phyloP scores from a whole-genome alignment of 1,140 invertebrate species.

The Musca domestica region DNA sequence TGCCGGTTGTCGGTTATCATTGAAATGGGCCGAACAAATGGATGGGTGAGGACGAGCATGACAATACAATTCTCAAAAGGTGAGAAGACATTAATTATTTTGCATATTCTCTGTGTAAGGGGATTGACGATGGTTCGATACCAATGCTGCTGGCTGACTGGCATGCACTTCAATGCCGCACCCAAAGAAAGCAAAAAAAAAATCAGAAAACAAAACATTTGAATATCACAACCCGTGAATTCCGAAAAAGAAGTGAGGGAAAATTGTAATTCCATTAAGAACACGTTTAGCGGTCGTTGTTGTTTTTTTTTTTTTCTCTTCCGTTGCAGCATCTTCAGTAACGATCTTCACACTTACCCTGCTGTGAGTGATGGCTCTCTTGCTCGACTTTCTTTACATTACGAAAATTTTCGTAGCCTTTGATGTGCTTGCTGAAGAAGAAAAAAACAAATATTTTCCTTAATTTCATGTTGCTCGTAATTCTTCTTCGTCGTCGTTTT shows the following conservation, averaged over 20 bases:
- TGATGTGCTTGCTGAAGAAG: too few species aligned
- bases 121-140: not conserved
- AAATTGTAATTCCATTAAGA: not conserved
- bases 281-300: not conserved
- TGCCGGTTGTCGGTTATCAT: too few species aligned
- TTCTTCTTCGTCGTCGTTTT: not conserved
- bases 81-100: conserved; percentile 19
- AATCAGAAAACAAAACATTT: too few species aligned
- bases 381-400: too few species aligned
- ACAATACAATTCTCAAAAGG: not conserved
- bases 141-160: not conserved
- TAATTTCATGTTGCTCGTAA: too few species aligned
- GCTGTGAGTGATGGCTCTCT: conserved; percentile 13
- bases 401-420: too few species aligned
- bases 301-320: conserved; percentile 14
- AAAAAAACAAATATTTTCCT: too few species aligned
- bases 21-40: too few species aligned
- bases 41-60: too few species aligned
- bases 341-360: conserved; percentile 20
- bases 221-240: conserved; percentile 8
- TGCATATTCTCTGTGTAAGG: too few species aligned
- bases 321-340: too few species aligned
- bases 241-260: not conserved
- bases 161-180: conserved; percentile 1
- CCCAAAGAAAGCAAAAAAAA: not conserved